phyloP scores from a whole-genome alignment of 1,140 invertebrate species.

The Venturia canescens region DNA sequence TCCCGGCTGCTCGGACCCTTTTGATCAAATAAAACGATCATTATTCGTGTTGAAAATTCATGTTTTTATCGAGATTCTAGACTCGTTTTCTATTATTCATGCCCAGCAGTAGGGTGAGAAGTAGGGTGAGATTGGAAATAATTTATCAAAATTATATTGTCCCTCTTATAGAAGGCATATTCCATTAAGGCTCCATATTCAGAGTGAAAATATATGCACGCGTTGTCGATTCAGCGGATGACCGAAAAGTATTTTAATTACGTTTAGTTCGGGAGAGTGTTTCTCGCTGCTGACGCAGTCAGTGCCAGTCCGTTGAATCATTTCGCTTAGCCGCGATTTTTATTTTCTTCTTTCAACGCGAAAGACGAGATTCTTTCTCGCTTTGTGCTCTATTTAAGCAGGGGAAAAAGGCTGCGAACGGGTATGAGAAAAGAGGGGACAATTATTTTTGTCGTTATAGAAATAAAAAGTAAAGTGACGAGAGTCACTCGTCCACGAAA shows the following conservation, averaged over 20 bases:
- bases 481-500: not conserved
- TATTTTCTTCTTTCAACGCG: not conserved
- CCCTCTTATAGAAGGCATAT: no score
- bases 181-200: no score
- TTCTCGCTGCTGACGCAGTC: constrained; percentile 18
- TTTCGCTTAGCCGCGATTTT: not conserved
- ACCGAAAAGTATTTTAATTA: constrained; percentile 44
- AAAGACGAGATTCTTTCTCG: constrained; percentile 1
- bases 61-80: no score
- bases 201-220: not conserved
- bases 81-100: no score
- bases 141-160: no score
- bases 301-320: not conserved
- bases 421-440: not conserved
- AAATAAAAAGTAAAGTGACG: not conserved
- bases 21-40: no score
- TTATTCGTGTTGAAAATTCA: no score
- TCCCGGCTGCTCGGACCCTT: no score
- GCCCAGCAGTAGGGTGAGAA: no score
- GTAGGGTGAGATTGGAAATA: no score
- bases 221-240: constrained; percentile 7
- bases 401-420: not conserved
- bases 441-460: constrained; percentile 16
- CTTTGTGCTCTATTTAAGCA: constrained; percentile 6
- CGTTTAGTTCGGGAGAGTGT: not conserved